These are phyloP conservation scores for Bagarius yarrelli DNA, from an alignment of 2,113 vertebrate genomes.

Conservation along the genomic window DNA sequence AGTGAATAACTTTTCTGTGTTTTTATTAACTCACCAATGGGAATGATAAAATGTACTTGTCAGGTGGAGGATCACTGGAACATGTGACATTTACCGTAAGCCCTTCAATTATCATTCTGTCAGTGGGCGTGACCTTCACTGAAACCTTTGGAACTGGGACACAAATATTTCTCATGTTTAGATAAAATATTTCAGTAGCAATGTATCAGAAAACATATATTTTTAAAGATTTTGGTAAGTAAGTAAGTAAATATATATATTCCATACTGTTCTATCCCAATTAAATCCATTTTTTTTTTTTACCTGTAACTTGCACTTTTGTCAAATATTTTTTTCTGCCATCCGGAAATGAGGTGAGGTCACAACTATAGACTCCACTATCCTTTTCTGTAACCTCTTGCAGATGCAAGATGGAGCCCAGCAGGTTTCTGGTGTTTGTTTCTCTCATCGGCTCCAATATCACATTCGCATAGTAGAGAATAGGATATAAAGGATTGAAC, in stretches of 20 bases:
- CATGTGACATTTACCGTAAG: constrained; percentile 40
- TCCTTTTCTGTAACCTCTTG: constrained; percentile 37
- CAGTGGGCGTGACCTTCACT: not conserved
- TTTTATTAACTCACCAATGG: constrained; percentile 33
- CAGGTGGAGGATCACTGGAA: constrained; percentile 17
- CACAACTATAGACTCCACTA: constrained; percentile 60
- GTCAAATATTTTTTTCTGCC: constrained; percentile 43
- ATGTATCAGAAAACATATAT: not conserved
- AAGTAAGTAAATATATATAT: not conserved
- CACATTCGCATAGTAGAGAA: fast-evolving
- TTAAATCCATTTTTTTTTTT: not conserved
- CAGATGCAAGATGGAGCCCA: constrained; percentile 53
- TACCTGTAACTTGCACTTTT: constrained; percentile 63
- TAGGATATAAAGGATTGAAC: fast-evolving
- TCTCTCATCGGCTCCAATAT: not conserved
- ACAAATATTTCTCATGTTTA: not conserved
- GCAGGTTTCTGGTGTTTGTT: fast-evolving
- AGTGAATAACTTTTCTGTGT: too few relatives aligned
- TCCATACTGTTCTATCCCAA: not conserved
- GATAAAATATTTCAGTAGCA: not conserved
- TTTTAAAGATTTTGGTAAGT: too few relatives aligned
- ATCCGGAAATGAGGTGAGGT: constrained; percentile 49
- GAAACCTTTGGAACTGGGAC: constrained; percentile 25
- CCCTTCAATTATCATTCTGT: constrained; percentile 32
- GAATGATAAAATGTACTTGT: constrained; percentile 7